These are phyloP conservation scores for Rutilus rutilus DNA, from an alignment of 2,113 vertebrate species.

Conservation along the genomic window DNA sequence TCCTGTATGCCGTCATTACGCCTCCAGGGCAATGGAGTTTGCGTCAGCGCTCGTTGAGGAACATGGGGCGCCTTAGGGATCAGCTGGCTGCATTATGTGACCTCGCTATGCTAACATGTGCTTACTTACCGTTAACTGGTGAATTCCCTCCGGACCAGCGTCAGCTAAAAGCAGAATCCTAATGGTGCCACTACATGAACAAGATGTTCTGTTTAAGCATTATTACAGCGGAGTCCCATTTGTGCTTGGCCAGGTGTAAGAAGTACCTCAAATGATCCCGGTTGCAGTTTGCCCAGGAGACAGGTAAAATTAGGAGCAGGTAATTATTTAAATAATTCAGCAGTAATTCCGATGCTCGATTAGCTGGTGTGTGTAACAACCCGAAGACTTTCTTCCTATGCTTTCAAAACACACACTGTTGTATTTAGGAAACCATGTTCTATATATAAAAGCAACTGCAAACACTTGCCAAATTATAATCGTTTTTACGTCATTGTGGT, in stretches of 20 bases:
- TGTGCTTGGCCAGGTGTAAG: constrained; percentile 39
- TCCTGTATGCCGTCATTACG: constrained; percentile 41
- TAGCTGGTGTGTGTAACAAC: constrained; percentile 31
- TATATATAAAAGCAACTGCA: background rate
- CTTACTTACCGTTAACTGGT: constrained; percentile 54
- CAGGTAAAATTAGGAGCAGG: constrained; percentile 1
- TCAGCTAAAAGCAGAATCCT: constrained; percentile 48
- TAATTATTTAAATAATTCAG: constrained; percentile 37
- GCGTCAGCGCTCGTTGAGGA: constrained; percentile 34
- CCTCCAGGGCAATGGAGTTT: constrained; percentile 36
- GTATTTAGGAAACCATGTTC: background rate
- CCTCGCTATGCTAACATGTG: constrained; percentile 39
- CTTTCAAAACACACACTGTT: background rate
- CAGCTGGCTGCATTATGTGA: constrained; percentile 32
- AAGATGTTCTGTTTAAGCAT: constrained; percentile 47
- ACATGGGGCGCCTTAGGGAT: constrained; percentile 23
- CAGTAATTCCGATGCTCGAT: constrained; percentile 27
- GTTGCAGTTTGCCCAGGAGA: constrained; percentile 13
- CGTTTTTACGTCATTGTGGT: background rate
- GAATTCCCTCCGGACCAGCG: constrained; percentile 37
- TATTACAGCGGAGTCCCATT: constrained; percentile 43
- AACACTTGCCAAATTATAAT: background rate
- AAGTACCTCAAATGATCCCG: constrained; percentile 46
- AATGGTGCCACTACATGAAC: constrained; percentile 40
- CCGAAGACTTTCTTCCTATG: background rate